Percentiles rank a stretch among this genome's conserved stretches.
These are phyloP conservation scores for Siderastrea siderea DNA, from an alignment of 92 coral and sea anemone genomes.

Conservation along the genomic window DNA sequence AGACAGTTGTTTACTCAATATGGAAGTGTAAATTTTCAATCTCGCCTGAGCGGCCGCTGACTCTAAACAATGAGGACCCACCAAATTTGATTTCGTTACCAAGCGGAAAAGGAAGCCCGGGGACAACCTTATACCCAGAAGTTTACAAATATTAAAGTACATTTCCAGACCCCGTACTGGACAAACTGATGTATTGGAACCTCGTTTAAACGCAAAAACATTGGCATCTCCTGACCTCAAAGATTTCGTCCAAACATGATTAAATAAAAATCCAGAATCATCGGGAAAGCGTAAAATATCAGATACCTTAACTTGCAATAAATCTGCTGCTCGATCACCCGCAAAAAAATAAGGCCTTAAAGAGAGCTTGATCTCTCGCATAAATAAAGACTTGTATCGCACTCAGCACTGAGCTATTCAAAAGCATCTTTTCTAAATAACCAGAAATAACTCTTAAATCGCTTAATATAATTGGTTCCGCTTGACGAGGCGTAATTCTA, in stretches of 20 bases:
- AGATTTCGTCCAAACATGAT: constrained; percentile 49
- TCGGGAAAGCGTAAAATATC: constrained; percentile 22
- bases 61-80: not conserved
- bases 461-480: constrained; percentile 3
- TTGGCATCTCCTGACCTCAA: constrained; percentile 42
- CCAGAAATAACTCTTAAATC: not conserved
- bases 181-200: constrained; percentile 12
- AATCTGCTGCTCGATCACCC: constrained; percentile 36
- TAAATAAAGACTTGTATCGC: constrained; percentile 15
- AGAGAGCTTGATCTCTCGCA: constrained; percentile 42
- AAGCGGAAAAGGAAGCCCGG: not conserved
- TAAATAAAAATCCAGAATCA: constrained; percentile 24
- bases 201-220: constrained; percentile 37
- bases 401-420: constrained; percentile 2
- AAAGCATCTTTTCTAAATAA: not conserved
- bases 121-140: not conserved
- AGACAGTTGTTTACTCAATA: not conserved
- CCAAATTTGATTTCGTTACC: not conserved
- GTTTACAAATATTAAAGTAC: constrained; percentile 11
- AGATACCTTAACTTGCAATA: not conserved
- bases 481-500: constrained; percentile 27
- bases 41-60: constrained; percentile 32
- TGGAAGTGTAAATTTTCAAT: not conserved
- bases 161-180: constrained; percentile 26
- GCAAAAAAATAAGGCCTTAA: constrained; percentile 34